Conservation (phyloP, 2,113 vertebrate species). For the Platysternon megacephalum region DNA sequence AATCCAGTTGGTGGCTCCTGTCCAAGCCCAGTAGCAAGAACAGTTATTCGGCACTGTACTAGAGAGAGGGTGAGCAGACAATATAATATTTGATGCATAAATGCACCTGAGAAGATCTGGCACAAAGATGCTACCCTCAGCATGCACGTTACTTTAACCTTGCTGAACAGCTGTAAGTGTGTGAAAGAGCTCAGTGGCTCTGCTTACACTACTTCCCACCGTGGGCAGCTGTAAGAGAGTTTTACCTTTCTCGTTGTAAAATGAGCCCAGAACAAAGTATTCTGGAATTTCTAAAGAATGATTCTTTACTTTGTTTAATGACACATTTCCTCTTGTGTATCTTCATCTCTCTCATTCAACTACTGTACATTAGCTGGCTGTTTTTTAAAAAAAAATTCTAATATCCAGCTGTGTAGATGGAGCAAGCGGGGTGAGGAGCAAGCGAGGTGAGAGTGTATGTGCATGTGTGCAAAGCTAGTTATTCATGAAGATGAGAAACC, state of each 20-base stretch:
- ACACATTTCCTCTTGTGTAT: neutral
- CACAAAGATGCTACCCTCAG: fast-evolving
- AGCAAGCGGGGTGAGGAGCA: neutral
- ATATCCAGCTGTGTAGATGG: neutral
- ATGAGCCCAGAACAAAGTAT: neutral
- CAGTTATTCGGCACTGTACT: slow-evolving; percentile 26
- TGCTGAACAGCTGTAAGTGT: neutral
- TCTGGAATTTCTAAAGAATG: neutral
- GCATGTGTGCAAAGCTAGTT: slow-evolving; percentile 1
- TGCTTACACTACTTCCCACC: neutral
- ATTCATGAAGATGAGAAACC: slow-evolving; percentile 62
- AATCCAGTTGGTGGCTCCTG: slow-evolving; percentile 2
- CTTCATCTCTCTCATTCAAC: neutral
- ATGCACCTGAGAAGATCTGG: neutral
- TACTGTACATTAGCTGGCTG: neutral
- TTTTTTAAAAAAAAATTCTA: neutral
- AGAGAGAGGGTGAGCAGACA: neutral
- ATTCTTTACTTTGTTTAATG: neutral
- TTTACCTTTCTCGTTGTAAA: neutral
- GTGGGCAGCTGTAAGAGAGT: neutral
- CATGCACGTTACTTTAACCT: neutral
- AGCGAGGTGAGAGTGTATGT: neutral
- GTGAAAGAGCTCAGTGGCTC: neutral
- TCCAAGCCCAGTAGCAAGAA: slow-evolving; percentile 21
- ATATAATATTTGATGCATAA: neutral